Evolutionary conservation across 2,888 invertebrate species (phyloP), one percentile per base, ranked within the genome.

Genomic region (Labia minor): DNA sequence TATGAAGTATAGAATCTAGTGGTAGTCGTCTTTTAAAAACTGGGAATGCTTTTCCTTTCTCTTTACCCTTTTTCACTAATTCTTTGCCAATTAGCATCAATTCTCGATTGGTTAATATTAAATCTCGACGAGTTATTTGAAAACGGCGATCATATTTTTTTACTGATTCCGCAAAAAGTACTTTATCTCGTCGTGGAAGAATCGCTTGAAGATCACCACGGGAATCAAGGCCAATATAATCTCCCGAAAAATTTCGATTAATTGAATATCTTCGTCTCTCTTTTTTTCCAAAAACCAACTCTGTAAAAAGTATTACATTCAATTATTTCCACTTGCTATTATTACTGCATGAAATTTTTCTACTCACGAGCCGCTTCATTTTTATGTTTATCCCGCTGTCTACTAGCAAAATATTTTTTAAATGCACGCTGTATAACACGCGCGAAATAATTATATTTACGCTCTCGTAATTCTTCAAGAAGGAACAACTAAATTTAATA

Each of bases 211-310:
- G 75, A 14, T 80, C 81, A 6, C 85, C 84, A 69, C 81, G 79
- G 69, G 82, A 78, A 67, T 86, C 86, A 71, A 87, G 73, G 1
- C 86, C 86, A 69, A 87, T 84, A 75, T 87, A 87, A 75, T 87
- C 87, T 4, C 86, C 86, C 61, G 83, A 81, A 76, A 86, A 87
- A 74, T 84, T 83, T 68, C 87, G 77, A 75, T 86, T 86, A 19
- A 87, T 72, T 69, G 86, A 86, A 73, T 78, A 81, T 6, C 80
- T 75, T 69, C 85, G 77, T 8, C 87, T 77, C 73, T 87, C 84
- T 73, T 87, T 87, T 74, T 83, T 83, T 1, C 78, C 77, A 72
- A 75, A 78, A n/a, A 80, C 73, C 68, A 80, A 72, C 49, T 72
- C 74, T 75, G 69, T 1, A 69, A 70, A 66, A 62, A 26, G 8